Percentiles rank a stretch among this genome's conserved stretches.
Evolutionary conservation across 2,888 invertebrate genomes (phyloP).

Genomic region (Shargacucullia verbasci): DNA sequence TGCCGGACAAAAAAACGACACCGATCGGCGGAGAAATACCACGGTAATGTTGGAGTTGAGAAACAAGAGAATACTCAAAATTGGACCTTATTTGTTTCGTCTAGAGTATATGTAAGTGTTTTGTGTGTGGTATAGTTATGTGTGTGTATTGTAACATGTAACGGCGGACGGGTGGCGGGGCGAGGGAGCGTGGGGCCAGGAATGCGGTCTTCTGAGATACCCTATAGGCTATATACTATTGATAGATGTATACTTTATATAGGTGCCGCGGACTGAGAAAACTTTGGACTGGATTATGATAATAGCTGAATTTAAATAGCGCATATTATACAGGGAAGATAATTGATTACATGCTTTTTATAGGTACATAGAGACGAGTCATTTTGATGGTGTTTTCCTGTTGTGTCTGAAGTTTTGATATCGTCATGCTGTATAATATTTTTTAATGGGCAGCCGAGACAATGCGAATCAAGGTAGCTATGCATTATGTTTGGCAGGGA

Average conservation of each 20-base stretch:
- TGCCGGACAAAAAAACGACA: constrained; percentile 79
- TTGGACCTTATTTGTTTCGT: constrained; percentile 44
- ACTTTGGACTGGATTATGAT: constrained; percentile 56
- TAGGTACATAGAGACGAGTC: constrained; percentile 4
- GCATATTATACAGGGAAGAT: background rate
- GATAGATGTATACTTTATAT: constrained; percentile 75
- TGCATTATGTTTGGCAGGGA: too few species aligned
- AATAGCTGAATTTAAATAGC: constrained; percentile 31
- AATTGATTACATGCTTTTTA: constrained; percentile 26
- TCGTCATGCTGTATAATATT: background rate
- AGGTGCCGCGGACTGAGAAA: constrained; percentile 61
- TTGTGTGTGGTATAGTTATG: constrained; percentile 42
- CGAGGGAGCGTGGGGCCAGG: constrained; percentile 73
- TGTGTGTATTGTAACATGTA: constrained; percentile 70
- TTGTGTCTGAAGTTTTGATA: constrained; percentile 1
- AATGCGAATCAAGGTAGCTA: too few species aligned
- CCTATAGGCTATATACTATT: constrained; percentile 79
- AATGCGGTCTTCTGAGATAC: constrained; percentile 86
- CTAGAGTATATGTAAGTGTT: constrained; percentile 45
- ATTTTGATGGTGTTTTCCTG: constrained; percentile 12
- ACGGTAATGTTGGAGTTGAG: constrained; percentile 35
- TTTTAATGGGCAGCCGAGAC: background rate
- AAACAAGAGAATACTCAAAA: constrained; percentile 38
- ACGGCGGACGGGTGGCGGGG: constrained; percentile 67
- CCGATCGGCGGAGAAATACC: constrained; percentile 69